These are phyloP conservation scores for Smithornis capensis DNA, from an alignment of 2,113 vertebrate genomes.

Conservation along the genomic window DNA sequence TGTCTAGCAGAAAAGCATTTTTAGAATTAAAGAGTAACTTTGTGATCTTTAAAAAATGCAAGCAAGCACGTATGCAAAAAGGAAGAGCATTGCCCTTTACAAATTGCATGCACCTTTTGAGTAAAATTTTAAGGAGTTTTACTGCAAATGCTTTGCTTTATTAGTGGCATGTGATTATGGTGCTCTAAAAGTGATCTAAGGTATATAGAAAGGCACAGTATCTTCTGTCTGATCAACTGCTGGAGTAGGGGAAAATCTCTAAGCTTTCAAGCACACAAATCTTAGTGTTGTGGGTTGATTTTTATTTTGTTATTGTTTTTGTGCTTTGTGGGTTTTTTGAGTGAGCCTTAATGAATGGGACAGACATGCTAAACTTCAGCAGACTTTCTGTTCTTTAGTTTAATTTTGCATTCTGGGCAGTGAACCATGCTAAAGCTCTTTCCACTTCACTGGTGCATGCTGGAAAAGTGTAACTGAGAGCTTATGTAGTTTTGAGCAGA, in stretches of 20 bases:
- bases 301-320: background rate
- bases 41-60: background rate
- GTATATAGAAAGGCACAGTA: background rate
- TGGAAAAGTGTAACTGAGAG: background rate
- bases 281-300: background rate
- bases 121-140: background rate
- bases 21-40: background rate
- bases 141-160: background rate
- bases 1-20: background rate
- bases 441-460: background rate
- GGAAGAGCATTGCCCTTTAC: background rate
- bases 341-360: background rate
- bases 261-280: background rate
- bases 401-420: constrained; percentile 46
- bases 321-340: background rate
- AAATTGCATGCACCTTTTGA: background rate
- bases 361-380: background rate
- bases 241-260: background rate
- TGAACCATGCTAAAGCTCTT: constrained; percentile 11
- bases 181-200: background rate
- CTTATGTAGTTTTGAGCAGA: constrained; percentile 30
- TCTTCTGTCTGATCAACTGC: background rate
- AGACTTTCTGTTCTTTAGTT: constrained; percentile 37
- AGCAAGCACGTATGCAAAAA: background rate
- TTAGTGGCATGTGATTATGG: too few species aligned